These are phyloP conservation scores for Rhinoptilus africanus DNA, from an alignment of 2,113 vertebrate species.

Conservation along the genomic window DNA sequence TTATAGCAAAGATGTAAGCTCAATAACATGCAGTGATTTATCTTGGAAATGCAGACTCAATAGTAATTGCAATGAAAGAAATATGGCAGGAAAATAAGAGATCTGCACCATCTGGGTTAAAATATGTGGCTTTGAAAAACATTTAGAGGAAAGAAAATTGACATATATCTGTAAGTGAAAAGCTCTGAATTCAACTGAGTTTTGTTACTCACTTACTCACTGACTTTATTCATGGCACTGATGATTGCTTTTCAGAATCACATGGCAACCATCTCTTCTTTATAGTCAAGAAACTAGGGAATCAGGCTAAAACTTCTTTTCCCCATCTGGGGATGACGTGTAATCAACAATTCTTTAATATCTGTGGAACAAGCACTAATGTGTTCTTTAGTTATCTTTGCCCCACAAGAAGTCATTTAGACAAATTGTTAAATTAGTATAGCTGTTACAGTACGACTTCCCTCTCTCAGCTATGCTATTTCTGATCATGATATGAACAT, in stretches of 20 bases:
- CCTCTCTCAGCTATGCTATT: not conserved
- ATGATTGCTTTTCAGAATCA: not conserved
- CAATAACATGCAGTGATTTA: not conserved
- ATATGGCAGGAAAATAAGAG: not conserved
- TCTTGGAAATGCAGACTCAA: not conserved
- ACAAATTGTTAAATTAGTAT: not conserved
- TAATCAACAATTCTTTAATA: not conserved
- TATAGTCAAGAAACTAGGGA: not conserved
- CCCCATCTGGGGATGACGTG: not conserved
- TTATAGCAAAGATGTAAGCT: not conserved
- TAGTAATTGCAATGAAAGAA: not conserved
- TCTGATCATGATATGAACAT: not conserved
- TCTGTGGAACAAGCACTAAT: not conserved
- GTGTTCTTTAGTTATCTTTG: not conserved
- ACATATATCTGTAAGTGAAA: not conserved
- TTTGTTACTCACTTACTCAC: not conserved
- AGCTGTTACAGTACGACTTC: not conserved
- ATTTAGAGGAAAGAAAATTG: not conserved
- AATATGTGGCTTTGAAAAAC: slow-evolving; percentile 25
- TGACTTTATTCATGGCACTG: not conserved
- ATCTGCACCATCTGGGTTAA: slow-evolving; percentile 27
- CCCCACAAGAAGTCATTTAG: not conserved
- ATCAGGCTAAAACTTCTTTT: not conserved
- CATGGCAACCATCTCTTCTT: not conserved
- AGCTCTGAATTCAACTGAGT: not conserved